Percentiles rank a stretch among this genome's conserved stretches.
phyloP scores from a whole-genome alignment of 2,797 vertebrate species.

The Fundulus diaphanus region DNA sequence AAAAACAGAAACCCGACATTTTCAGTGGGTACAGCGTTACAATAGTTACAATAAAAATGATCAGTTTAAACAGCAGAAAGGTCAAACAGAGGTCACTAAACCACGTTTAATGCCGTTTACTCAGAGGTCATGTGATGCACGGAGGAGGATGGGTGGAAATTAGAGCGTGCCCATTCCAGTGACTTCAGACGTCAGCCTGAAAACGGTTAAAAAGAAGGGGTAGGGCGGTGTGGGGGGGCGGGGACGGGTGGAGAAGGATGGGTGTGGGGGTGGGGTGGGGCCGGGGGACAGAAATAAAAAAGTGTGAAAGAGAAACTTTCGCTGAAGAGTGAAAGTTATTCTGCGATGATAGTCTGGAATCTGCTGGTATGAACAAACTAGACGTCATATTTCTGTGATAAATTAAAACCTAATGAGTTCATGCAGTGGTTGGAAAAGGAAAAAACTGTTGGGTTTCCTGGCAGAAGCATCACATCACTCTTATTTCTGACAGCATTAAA shows the following conservation, averaged over 20 bases:
- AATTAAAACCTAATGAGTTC: conserved; percentile 22
- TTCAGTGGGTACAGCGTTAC: conserved; percentile 53
- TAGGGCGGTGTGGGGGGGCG: conserved; percentile 18
- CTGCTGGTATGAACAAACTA: conserved; percentile 29
- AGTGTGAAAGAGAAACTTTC: conserved; percentile 73
- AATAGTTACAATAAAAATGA: conserved; percentile 65
- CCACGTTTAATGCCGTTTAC: conserved; percentile 82
- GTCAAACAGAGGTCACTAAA: conserved; percentile 80
- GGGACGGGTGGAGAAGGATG: neutral
- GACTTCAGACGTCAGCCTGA: conserved; percentile 98
- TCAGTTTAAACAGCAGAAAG: conserved; percentile 77
- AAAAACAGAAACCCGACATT: conserved; percentile 27
- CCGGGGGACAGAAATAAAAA: conserved; percentile 74
- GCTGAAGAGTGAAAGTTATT: conserved; percentile 55
- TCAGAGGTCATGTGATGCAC: conserved; percentile 86
- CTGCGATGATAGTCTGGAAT: conserved; percentile 29
- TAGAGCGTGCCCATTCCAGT: conserved; percentile 97
- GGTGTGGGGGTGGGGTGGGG: conserved; percentile 4
- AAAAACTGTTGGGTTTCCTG: conserved; percentile 27
- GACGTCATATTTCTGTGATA: conserved; percentile 29
- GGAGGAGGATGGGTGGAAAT: conserved; percentile 84
- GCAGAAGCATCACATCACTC: conserved; percentile 68
- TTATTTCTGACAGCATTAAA: conserved; percentile 60
- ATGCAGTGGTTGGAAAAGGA: conserved; percentile 46
- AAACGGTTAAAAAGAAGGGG: conserved; percentile 78